Conservation (phyloP, 2,113 vertebrate genomes). For the Clarias magur region DNA sequence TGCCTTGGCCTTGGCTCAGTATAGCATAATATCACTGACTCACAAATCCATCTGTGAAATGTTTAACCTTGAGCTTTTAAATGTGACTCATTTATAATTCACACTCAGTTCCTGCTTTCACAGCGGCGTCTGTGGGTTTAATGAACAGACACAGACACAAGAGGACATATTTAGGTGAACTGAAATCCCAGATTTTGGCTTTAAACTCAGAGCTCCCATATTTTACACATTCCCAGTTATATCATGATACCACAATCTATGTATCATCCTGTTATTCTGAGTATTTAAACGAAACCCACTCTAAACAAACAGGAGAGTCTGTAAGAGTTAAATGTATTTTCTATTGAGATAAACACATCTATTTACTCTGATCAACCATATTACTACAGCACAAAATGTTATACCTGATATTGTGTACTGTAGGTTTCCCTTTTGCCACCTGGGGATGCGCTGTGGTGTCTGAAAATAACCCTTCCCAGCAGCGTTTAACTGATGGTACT, state of each 20-base stretch:
- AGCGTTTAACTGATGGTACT: too few relatives aligned
- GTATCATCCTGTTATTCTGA: neutral
- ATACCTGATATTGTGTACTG: too few relatives aligned
- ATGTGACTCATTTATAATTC: conserved; percentile 35
- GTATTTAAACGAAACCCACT: neutral
- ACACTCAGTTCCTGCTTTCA: conserved; percentile 14
- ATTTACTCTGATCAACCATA: neutral
- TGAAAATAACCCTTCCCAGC: too few relatives aligned
- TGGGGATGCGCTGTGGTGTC: too few relatives aligned
- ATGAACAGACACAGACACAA: neutral
- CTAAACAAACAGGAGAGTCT: neutral
- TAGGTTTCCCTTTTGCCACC: too few relatives aligned
- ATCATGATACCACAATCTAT: neutral
- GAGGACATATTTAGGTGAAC: neutral
- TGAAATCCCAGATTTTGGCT: neutral
- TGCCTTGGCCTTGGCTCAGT: neutral
- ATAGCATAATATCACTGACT: neutral
- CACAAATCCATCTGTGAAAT: conserved; percentile 7
- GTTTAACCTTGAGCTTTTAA: conserved; percentile 24
- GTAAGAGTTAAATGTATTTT: neutral
- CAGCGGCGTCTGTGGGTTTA: conserved; percentile 2
- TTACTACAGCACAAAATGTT: too few relatives aligned
- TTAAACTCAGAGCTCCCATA: neutral
- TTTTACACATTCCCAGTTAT: neutral
- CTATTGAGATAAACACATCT: neutral